Conservation (phyloP, 2,113 vertebrate genomes). For the Merops nubicus region DNA sequence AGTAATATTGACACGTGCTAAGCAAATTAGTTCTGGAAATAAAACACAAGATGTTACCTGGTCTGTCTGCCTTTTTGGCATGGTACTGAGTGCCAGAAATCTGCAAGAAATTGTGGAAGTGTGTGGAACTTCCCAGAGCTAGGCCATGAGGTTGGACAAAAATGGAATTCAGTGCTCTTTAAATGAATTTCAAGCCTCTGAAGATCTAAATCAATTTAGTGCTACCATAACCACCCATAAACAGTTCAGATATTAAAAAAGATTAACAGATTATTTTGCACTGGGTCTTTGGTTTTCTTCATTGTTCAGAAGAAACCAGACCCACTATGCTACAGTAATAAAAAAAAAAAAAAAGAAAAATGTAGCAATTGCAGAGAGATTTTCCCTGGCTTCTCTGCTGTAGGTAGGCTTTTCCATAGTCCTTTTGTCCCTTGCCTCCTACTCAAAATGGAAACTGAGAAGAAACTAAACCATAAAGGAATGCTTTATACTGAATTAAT, state of each 20-base stretch:
- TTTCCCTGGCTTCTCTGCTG: neutral
- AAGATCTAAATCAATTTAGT: neutral
- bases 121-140: neutral
- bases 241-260: neutral
- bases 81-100: neutral
- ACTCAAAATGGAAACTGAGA: neutral
- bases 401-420: neutral
- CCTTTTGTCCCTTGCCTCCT: neutral
- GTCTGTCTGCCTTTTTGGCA: neutral
- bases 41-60: neutral
- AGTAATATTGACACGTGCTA: conserved; percentile 8
- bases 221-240: neutral
- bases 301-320: neutral
- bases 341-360: neutral
- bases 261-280: neutral
- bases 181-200: neutral
- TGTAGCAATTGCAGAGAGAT: neutral
- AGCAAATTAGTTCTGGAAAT: conserved; percentile 12
- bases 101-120: neutral
- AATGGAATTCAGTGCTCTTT: neutral
- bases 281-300: neutral
- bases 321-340: neutral
- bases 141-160: neutral
- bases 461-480: neutral
- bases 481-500: neutral